Evolutionary conservation across 2,113 vertebrate genomes (phyloP), one percentile per base, ranked within the genome.

Genomic region (Lynx canadensis): DNA sequence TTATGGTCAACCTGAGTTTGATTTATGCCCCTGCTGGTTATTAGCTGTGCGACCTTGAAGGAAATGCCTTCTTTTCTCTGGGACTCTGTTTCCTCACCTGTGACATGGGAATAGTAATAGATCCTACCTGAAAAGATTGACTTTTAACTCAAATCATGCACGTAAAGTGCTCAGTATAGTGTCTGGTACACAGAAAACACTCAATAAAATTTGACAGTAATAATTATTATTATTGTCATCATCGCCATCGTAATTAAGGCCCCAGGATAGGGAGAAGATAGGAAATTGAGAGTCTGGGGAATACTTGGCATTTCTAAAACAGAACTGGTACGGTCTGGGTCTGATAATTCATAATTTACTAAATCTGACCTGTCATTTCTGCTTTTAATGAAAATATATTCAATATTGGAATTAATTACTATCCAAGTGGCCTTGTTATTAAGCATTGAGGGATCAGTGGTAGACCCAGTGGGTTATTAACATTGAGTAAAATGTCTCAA

Each of bases 401-500:
- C 95, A 66, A 85, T 98, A 94, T 95, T 97, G 52, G 89, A 97
- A 89, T 98, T 98, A 98, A 98, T 98, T 98, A 98, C 95, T 97
- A 82, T 83, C 63, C 95, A 98, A 98, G 96, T 52, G 94, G 81
- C 79, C 97, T 98, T 38, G 0, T 97, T 84, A 25, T 45, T 81
- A 84, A 94, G 98, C 96, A 86, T 87, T 0, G 1, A 93, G 98
- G 94, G 98, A 97, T 98, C 93, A 55, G 45, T 81, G 66, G 82
- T 94, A 27, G 9, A 63, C 52, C 45, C 45, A 7, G 52, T 52
- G 79, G 96, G 96, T 97, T 98, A 96, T 97, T 96, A 45, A 83
- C 95, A 89, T n/a, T 92, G 93, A 82, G 88, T 85, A 65, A 57
- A 57, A 97, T 74, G 19, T 94, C 84, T 95, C 55, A 4, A 0